Percentiles rank a stretch among this genome's conserved stretches.
Evolutionary conservation across 2,797 vertebrate genomes (phyloP).

Genomic region (Sebastes kiyomatsui): DNA sequence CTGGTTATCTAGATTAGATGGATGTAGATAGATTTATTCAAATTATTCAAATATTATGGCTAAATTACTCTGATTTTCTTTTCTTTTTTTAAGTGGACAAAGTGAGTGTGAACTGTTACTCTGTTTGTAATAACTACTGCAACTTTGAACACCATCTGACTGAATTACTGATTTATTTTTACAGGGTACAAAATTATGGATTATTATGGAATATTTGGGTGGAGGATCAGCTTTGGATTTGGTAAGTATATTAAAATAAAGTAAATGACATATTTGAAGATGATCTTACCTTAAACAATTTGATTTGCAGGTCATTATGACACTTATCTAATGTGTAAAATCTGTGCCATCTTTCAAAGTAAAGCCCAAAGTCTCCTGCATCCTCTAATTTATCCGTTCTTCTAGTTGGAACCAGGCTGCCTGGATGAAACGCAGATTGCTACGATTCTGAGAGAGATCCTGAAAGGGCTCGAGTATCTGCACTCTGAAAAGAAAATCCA

Average conservation of each 20-base stretch:
- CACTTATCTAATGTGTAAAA: not conserved
- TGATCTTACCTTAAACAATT: not conserved
- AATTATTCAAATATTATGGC: too few relatives aligned
- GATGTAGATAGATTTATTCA: too few relatives aligned
- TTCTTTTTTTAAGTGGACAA: too few relatives aligned
- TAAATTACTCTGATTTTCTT: too few relatives aligned
- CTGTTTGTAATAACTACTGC: too few relatives aligned
- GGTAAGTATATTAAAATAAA: conserved; percentile 81
- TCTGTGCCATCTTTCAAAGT: not conserved
- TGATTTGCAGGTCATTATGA: not conserved
- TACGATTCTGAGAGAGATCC: conserved; percentile 95
- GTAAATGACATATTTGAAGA: not conserved
- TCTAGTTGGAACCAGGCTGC: conserved; percentile 92
- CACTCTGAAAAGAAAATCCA: conserved; percentile 99
- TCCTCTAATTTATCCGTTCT: not conserved
- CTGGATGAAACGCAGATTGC: conserved; percentile 97
- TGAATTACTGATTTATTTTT: conserved; percentile 52
- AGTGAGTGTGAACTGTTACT: too few relatives aligned
- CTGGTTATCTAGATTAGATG: too few relatives aligned
- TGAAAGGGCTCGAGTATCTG: conserved; percentile 97
- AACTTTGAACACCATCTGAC: not conserved
- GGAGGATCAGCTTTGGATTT: conserved; percentile 97
- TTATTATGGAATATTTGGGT: conserved; percentile 99
- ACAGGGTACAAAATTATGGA: conserved; percentile 98
- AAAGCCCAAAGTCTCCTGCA: not conserved